phyloP scores from a whole-genome alignment of 2,113 vertebrate genomes.

The Psilopogon haemacephalus region DNA sequence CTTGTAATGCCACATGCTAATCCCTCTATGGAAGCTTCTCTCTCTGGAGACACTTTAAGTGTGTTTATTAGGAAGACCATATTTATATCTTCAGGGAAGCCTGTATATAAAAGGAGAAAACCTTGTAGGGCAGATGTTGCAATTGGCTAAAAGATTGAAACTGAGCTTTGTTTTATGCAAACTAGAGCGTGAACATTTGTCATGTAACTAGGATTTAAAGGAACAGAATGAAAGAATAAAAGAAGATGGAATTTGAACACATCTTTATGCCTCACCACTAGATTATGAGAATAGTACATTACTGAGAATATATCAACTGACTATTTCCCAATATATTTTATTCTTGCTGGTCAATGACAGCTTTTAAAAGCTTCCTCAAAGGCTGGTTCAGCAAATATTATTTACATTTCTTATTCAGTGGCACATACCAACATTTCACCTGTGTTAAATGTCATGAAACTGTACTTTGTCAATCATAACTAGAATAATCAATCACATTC shows the following conservation, averaged over 20 bases:
- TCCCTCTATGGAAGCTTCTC: slow-evolving; percentile 15
- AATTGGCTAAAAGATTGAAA: slow-evolving; percentile 67
- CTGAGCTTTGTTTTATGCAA: slow-evolving; percentile 66
- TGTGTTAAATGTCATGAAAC: not conserved
- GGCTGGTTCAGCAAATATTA: not conserved
- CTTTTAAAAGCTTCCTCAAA: slow-evolving; percentile 1
- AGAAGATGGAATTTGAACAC: not conserved
- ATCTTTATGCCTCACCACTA: not conserved
- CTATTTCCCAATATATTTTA: not conserved
- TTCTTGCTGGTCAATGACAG: not conserved
- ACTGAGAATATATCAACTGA: not conserved
- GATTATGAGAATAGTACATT: not conserved
- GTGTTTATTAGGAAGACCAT: slow-evolving; percentile 46
- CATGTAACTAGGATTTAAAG: slow-evolving; percentile 57
- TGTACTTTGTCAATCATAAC: not conserved
- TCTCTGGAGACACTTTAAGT: slow-evolving; percentile 48
- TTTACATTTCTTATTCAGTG: slow-evolving; percentile 14
- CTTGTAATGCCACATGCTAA: not conserved
- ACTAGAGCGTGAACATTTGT: slow-evolving; percentile 64
- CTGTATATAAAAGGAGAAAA: slow-evolving; percentile 63
- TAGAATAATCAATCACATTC: slow-evolving; percentile 36
- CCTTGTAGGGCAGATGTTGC: slow-evolving; percentile 66
- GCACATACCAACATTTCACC: not conserved
- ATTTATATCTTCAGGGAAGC: slow-evolving; percentile 68
- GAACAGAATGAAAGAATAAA: slow-evolving; percentile 23